Base-by-base conservation (phyloP, 2,888 invertebrate species). In the Athalia cordata region DNA sequence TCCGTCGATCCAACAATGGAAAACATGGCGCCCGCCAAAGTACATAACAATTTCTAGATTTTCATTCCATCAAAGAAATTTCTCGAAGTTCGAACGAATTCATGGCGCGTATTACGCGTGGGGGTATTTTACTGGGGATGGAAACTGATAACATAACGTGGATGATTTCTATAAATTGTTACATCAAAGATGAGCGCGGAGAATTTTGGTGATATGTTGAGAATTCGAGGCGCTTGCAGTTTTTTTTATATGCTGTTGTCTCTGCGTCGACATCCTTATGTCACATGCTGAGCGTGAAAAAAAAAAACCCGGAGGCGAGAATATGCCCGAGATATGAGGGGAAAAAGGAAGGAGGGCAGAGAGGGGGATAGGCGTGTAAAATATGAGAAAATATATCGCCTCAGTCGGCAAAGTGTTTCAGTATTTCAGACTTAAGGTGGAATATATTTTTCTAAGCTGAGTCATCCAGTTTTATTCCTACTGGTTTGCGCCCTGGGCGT, bases 371-470 rank as follows among this genome's bases (percentile, higher is more conserved):
- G 70, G 57, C 45, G 45, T 47, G 45, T 70, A 59, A 70, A 57
- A 57, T 70, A 70, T 57, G 70, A 70, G 55, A 55, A 77, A 65
- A 77, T 77, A 66, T 57, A 77, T 77, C 43, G 11, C 77, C 55
- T 45, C 57, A 77, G 77, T 66, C 52, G 47, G 66, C 65, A 77
- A 77, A 77, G 77, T 77, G 66, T 77, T 77, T 77, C 77, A 66
- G 77, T 77, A 77, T 77, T 66, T 77, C 77, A 77, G 57, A 66
- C 77, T 77, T 66, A 77, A 55, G 55, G 43, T 45, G 49, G 66
- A 66, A 77, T 77, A 55, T 77, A 68, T 68, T 68, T 55, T 68
- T 55, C 68, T 68, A 68, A 68, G 68, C 68, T 47, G 43, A 50
- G 55, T 68, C 15, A 6, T 11, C 68, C 52, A 15, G 68, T 68